Evolutionary conservation across 2,113 vertebrate genomes (phyloP).

Genomic region (Crotophaga sulcirostris): DNA sequence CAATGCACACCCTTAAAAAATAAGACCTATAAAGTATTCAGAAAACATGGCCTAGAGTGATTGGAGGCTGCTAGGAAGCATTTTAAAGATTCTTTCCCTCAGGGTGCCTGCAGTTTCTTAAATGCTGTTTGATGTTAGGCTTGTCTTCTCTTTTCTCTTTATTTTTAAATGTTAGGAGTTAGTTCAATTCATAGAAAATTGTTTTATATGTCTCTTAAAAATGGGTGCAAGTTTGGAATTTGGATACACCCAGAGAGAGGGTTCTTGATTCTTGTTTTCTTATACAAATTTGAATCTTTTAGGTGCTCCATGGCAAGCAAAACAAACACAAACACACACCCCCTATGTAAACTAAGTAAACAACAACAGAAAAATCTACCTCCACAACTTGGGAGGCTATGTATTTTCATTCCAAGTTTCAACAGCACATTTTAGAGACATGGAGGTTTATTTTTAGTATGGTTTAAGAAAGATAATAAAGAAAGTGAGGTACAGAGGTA

Average conservation of each 20-base stretch:
- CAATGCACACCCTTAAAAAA: neutral
- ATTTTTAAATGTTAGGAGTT: neutral
- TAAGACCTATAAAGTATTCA: neutral
- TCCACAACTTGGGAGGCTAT: neutral
- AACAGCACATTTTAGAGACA: neutral
- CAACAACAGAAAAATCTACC: too few relatives aligned
- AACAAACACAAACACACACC: accelerated
- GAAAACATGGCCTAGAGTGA: neutral
- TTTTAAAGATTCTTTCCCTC: neutral
- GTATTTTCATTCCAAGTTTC: neutral
- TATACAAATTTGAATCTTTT: neutral
- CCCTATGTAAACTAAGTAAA: neutral
- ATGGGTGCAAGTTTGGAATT: neutral
- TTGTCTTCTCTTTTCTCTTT: neutral
- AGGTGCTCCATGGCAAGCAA: neutral
- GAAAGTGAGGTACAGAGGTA: neutral
- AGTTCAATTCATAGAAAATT: neutral
- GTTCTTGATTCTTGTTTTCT: neutral
- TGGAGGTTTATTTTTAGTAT: neutral
- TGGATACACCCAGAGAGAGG: neutral
- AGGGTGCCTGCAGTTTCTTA: neutral
- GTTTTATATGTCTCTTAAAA: neutral
- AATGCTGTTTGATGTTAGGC: neutral
- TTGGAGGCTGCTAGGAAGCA: neutral
- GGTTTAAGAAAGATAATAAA: neutral